Base-by-base conservation (phyloP, 2,113 vertebrate genomes). In the Hiodon tergisus region DNA sequence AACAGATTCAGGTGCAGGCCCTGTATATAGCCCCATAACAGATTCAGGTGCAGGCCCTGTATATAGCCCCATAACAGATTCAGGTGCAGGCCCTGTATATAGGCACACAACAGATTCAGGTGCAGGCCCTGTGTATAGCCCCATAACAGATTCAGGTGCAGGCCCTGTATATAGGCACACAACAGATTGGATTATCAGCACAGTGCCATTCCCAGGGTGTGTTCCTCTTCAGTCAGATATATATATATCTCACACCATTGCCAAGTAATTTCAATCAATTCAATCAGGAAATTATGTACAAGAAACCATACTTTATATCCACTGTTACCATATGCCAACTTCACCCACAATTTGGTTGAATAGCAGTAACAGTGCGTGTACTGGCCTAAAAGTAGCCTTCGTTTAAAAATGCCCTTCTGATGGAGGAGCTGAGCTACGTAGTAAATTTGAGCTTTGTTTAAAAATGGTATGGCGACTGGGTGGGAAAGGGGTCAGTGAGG, bases 181-280 rank as follows among this genome's bases (percentile, higher is more conserved):
- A n/a, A n/a, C n/a, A n/a, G n/a, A n/a, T n/a, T n/a, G 63, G 48
- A 8, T 66, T 14, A 67, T 67, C 73, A 67, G 50, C 47, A 58
- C 54, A n/a, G 2, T 14, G 5, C 3, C 51, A 2, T 69, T 69
- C 17, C 31, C 47, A 31, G 13, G 14, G 54, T 55, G 16, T 50
- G 53, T 31, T 71, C 67, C 73, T n/a, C 31, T 67, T 16, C 54
- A 75, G 54, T 8, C 53, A 59, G 67, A 67, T 71, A 57, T 71
- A 57, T 59, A 59, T 58, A 46, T 67, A 48, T 4, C 10, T 63
- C 2, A 11, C 48, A 67, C 52, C 5, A 46, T 67, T 58, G 52
- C 63, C 61, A 65, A 67, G 53, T 3, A 16, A 17, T 59, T 63
- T 69, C 54, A 16, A 6, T 7, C 3, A 48, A 53, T 17, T 68